Base-by-base conservation (phyloP, 1,140 invertebrate species). In the Nautilus pompilius region DNA sequence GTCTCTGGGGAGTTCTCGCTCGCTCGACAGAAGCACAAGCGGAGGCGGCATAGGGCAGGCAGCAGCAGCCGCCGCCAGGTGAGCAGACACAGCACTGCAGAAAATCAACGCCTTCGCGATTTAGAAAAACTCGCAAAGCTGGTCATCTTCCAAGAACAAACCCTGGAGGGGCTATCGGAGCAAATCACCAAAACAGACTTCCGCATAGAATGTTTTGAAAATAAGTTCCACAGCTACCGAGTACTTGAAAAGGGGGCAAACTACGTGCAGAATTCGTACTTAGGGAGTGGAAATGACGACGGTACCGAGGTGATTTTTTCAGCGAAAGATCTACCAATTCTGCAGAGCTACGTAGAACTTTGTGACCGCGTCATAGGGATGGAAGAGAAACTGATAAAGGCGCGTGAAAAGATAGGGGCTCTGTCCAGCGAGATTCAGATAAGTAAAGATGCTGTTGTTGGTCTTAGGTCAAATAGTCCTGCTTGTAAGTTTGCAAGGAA, bases 261-360 rank as follows among this genome's bases (percentile, higher is more conserved):
- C 79, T 93, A 93, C 78, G 84, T 93, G 20, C 84, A 92, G 2
- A 89, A 92, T 75, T 89, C 90, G 0, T 93, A 93, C 73, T 80
- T 92, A 2, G 83, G 85, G 13, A 77, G 85, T 59, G 53, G 61
- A 46, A 65, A 53, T 49, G 84, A 87, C 20, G 85, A 76, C 45
- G 71, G 69, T 60, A 69, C 72, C 53, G 68, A 70, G 58, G 72
- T 63, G 20, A 49, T 71, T 45, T 55, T 79, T 32, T 58, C 69
- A 22, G 71, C 69, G 48, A 70, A 71, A 5, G 69, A 69, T 55
- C 57, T 65, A 8, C 65, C 68, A 54, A 67, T 66, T 15, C 53
- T 76, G 53, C 70, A 76, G 57, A 73, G 73, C 51, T 86, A 89
- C 79, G 75, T 90, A 4, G 86, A 88, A 66, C 80, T 90, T 56